phyloP scores from a whole-genome alignment of 2,113 vertebrate genomes.

The Acrocephalus arundinaceus region DNA sequence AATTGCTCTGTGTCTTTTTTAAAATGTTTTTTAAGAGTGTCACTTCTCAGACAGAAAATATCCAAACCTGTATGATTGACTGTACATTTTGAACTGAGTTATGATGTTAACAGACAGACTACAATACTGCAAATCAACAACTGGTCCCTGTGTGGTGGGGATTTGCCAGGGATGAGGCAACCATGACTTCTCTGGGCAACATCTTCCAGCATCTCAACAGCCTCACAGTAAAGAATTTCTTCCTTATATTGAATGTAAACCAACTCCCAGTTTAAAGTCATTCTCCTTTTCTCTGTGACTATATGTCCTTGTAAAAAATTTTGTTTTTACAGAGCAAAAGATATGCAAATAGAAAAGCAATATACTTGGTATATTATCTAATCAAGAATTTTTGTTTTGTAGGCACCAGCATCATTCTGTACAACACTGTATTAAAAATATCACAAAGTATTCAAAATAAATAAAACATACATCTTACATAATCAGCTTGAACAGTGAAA shows the following conservation, averaged over 20 bases:
- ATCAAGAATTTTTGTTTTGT: background rate
- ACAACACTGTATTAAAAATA: background rate
- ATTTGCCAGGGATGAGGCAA: background rate
- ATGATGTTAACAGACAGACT: background rate
- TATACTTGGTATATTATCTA: background rate
- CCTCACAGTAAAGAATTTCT: background rate
- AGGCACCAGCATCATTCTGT: background rate
- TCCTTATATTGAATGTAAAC: background rate
- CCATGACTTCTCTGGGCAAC: background rate
- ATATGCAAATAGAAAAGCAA: background rate
- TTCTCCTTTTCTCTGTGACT: background rate
- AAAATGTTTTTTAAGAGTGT: background rate
- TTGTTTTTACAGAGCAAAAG: background rate
- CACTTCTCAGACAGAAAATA: background rate
- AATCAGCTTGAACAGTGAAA: background rate
- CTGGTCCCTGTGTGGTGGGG: no score
- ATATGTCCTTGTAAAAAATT: background rate
- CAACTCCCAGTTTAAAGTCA: background rate
- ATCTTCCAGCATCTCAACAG: background rate
- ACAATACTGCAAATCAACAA: background rate
- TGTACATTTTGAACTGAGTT: background rate
- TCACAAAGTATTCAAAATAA: background rate
- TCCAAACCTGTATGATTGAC: rapidly evolving
- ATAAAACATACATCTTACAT: background rate
- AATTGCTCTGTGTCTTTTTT: background rate